These are phyloP conservation scores for Neoitamus cyanurus DNA, from an alignment of 2,888 invertebrate species.

Conservation along the genomic window DNA sequence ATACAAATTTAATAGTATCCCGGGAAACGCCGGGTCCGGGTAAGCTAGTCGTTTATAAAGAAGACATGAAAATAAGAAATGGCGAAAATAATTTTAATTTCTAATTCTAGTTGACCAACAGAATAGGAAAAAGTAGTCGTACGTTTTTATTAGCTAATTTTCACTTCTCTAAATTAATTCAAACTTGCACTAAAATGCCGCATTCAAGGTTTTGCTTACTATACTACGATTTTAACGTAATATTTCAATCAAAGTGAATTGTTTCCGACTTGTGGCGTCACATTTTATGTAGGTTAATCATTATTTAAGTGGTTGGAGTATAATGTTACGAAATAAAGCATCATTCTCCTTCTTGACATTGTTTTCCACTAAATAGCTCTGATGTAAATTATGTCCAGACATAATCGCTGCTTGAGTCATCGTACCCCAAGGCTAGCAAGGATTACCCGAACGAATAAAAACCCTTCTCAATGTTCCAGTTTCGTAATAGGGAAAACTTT, in stretches of 20 bases:
- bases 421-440: background rate
- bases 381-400: background rate
- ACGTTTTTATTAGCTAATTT: too few species aligned
- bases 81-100: too few species aligned
- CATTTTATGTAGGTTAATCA: conserved; percentile 13
- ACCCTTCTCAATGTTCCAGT: background rate
- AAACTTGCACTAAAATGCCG: background rate
- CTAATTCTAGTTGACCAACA: too few species aligned
- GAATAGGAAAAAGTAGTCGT: too few species aligned
- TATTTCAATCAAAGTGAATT: too few species aligned
- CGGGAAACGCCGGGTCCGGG: too few species aligned
- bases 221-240: too few species aligned
- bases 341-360: background rate
- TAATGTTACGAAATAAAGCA: conserved; percentile 10
- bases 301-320: background rate
- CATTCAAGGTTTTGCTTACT: background rate
- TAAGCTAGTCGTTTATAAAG: too few species aligned
- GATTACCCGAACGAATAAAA: background rate
- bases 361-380: background rate
- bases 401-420: background rate
- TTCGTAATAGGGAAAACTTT: background rate
- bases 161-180: too few species aligned
- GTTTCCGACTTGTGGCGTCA: background rate
- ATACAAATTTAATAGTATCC: too few species aligned
- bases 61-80: too few species aligned